These are phyloP conservation scores for Odontamblyopus rebecca DNA, from an alignment of 2,797 vertebrate species.

Conservation along the genomic window DNA sequence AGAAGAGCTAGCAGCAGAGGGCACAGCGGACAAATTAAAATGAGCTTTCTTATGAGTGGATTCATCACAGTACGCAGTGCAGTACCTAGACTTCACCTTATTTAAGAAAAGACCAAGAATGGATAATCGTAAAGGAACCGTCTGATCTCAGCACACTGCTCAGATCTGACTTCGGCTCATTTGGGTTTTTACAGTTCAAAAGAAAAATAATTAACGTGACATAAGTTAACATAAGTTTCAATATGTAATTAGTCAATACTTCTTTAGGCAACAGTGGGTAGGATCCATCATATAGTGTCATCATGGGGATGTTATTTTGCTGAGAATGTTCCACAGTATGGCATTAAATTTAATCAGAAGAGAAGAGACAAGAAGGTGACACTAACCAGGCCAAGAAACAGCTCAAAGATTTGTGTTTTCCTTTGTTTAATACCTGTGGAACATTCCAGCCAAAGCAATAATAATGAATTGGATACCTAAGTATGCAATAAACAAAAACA, in stretches of 20 bases:
- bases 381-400: too few species aligned
- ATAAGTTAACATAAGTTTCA: background rate
- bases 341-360: too few species aligned
- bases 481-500: too few species aligned
- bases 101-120: slow-evolving; percentile 15
- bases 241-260: background rate
- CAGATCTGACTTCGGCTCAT: background rate
- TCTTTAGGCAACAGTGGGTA: background rate
- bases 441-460: background rate
- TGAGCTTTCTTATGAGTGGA: slow-evolving; percentile 12
- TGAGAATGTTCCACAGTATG: too few species aligned
- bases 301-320: too few species aligned
- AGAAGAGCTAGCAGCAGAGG: slow-evolving; percentile 20
- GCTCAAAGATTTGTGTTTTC: too few species aligned
- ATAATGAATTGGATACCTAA: too few species aligned
- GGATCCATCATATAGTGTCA: too few species aligned
- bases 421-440: background rate
- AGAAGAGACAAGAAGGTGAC: too few species aligned
- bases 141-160: slow-evolving; percentile 3
- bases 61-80: background rate
- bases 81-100: slow-evolving; percentile 1
- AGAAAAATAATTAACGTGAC: background rate
- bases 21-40: slow-evolving; percentile 11
- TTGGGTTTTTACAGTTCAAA: background rate
- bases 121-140: background rate